These are phyloP conservation scores for Nephrotoma guestfalica DNA, from an alignment of 2,888 invertebrate genomes.

Conservation along the genomic window DNA sequence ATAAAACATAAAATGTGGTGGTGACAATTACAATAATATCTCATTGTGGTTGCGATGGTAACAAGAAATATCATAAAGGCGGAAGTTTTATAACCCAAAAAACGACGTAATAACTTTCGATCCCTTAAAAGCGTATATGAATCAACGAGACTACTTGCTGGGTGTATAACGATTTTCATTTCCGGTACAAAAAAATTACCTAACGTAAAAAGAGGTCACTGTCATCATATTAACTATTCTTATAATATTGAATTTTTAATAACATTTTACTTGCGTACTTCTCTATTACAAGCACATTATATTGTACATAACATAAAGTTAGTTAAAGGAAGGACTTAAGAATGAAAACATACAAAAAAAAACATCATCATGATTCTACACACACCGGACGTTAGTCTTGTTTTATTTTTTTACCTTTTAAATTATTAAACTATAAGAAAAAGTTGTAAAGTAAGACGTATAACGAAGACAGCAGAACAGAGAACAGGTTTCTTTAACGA, in stretches of 20 bases:
- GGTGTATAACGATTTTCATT: not conserved
- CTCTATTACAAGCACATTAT: not conserved
- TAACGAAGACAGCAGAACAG: not conserved
- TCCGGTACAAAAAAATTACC: not conserved
- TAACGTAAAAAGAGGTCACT: not conserved
- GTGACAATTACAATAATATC: too few species aligned
- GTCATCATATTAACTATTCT: not conserved
- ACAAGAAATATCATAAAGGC: not conserved
- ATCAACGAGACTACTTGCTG: not conserved
- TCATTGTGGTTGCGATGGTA: not conserved
- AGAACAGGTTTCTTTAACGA: not conserved
- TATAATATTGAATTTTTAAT: not conserved
- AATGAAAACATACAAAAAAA: not conserved
- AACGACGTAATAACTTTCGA: not conserved
- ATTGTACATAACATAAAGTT: not conserved
- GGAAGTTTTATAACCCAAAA: not conserved
- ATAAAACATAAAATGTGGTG: not conserved
- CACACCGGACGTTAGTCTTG: not conserved
- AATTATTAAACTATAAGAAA: not conserved
- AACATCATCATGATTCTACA: not conserved
- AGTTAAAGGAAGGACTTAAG: not conserved
- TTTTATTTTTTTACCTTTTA: not conserved
- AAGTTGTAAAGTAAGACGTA: not conserved
- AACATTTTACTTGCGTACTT: not conserved
- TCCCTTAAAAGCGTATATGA: not conserved